A percentile compares a stretch with the other conserved stretches of the same genome.
Conservation (phyloP, 2,113 vertebrate species). For the Strigops habroptila region DNA sequence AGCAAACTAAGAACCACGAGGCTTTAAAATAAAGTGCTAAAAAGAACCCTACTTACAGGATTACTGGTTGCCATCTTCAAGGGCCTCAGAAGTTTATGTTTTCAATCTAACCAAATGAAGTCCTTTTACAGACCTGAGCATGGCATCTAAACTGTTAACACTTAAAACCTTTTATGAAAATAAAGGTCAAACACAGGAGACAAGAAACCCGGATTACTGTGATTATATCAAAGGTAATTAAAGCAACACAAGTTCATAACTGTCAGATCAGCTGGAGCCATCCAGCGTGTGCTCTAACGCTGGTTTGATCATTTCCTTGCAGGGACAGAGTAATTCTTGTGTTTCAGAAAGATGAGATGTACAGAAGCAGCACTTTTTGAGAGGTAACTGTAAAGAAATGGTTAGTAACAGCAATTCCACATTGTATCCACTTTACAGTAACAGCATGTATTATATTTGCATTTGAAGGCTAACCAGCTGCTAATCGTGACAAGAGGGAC, state of each 20-base stretch:
- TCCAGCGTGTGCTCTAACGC: neutral
- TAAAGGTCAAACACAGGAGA: neutral
- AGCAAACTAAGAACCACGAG: neutral
- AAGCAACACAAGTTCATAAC: slow-evolving; percentile 21
- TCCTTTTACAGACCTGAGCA: slow-evolving; percentile 36
- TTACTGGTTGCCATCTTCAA: slow-evolving; percentile 48
- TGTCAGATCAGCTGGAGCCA: slow-evolving; percentile 20
- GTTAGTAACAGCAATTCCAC: slow-evolving; percentile 68
- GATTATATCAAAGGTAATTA: neutral
- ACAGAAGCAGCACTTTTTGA: slow-evolving; percentile 58
- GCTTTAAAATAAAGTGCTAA: slow-evolving; percentile 39
- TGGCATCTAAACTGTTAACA: slow-evolving; percentile 19
- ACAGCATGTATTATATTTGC: slow-evolving; percentile 28
- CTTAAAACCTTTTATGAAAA: slow-evolving; percentile 22
- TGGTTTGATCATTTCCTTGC: slow-evolving; percentile 4
- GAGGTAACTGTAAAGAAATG: slow-evolving; percentile 73
- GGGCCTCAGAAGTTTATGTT: slow-evolving; percentile 29
- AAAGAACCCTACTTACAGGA: slow-evolving; percentile 59
- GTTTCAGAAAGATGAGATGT: slow-evolving; percentile 51
- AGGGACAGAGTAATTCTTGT: slow-evolving; percentile 17
- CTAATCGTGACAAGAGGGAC: slow-evolving; percentile 59
- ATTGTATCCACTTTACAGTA: slow-evolving; percentile 61
- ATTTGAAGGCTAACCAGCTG: slow-evolving; percentile 58
- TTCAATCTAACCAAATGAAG: slow-evolving; percentile 53
- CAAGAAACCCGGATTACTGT: slow-evolving; percentile 23